These are phyloP conservation scores for Gymnoscopelus microlampas DNA, from an alignment of 2,797 vertebrate genomes.

Conservation along the genomic window DNA sequence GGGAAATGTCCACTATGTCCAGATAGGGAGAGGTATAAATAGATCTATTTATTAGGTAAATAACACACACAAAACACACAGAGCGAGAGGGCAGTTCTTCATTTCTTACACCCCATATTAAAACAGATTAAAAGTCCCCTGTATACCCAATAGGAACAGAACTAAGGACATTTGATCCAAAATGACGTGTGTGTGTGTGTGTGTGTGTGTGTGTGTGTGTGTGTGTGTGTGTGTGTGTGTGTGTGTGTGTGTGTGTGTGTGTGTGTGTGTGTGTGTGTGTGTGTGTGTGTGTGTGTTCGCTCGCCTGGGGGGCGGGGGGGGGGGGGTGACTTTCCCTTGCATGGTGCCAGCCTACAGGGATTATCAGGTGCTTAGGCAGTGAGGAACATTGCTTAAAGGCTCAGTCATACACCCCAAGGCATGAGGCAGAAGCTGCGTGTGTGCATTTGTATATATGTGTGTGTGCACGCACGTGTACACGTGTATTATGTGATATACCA, in stretches of 20 bases:
- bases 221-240: neutral
- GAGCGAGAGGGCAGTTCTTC: neutral
- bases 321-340: conserved; percentile 34
- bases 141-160: conserved; percentile 13
- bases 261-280: conserved; percentile 2
- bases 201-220: conserved; percentile 7
- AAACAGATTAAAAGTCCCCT: neutral
- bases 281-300: neutral
- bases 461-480: neutral
- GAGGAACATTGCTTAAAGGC: conserved; percentile 67
- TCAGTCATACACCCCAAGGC: conserved; percentile 51
- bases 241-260: conserved; percentile 1
- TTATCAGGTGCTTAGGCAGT: conserved; percentile 58
- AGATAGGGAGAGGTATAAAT: conserved; percentile 25
- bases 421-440: conserved; percentile 30
- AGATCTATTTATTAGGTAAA: conserved; percentile 44
- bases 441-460: neutral
- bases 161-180: conserved; percentile 19
- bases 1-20: conserved; percentile 27
- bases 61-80: conserved; percentile 10
- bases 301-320: neutral
- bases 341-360: conserved; percentile 54
- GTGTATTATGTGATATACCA: conserved; percentile 27
- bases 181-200: neutral
- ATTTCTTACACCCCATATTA: neutral